Conservation (phyloP, 2,797 vertebrate genomes). For the Rhinophrynus dorsalis region DNA sequence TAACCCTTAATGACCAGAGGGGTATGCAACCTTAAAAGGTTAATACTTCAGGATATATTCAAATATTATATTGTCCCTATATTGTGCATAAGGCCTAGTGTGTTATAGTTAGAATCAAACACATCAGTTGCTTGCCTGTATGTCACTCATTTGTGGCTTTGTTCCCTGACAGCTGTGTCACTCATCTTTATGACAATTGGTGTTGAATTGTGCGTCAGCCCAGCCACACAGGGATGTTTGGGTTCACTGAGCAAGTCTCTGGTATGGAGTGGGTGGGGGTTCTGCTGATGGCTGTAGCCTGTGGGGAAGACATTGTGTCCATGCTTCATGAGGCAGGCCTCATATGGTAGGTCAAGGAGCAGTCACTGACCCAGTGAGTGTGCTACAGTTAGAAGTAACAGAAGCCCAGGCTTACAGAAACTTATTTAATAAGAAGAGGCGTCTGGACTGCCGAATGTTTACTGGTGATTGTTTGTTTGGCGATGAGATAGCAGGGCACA, state of each 20-base stretch:
- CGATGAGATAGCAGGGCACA: no score
- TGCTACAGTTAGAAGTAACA: constrained; percentile 8
- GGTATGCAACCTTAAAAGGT: no score
- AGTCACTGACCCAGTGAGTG: constrained; percentile 20
- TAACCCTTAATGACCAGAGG: no score
- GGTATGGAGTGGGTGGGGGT: background rate
- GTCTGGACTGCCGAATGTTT: no score
- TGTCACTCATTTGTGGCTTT: constrained; percentile 12
- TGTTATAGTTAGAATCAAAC: no score
- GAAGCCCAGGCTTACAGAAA: background rate
- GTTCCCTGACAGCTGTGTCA: constrained; percentile 16
- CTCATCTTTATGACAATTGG: background rate
- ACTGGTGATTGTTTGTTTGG: no score
- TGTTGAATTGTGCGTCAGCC: background rate
- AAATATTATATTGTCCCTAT: no score
- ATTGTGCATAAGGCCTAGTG: no score
- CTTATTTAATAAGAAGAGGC: background rate
- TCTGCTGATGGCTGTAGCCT: background rate
- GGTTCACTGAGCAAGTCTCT: constrained; percentile 5
- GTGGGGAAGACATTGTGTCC: constrained; percentile 14
- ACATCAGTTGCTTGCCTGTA: no score
- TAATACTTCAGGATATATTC: no score
- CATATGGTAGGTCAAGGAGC: constrained; percentile 14
- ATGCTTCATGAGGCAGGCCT: background rate
- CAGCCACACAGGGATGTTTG: constrained; percentile 6